phyloP scores from a whole-genome alignment of 1,140 invertebrate genomes.

The Vanessa atalanta region DNA sequence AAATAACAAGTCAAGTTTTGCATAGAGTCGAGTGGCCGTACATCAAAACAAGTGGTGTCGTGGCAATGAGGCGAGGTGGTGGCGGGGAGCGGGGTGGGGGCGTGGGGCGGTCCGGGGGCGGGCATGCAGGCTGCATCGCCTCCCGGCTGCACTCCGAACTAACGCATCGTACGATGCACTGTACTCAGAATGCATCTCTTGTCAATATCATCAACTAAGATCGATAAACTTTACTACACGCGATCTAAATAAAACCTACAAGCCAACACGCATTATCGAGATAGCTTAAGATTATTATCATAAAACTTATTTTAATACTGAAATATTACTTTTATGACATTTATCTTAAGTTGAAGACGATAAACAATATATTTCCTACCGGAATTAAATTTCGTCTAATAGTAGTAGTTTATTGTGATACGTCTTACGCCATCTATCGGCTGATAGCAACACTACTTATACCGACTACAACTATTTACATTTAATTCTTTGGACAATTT shows the following conservation, averaged over 20 bases:
- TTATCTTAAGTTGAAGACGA: background rate
- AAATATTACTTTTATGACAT: background rate
- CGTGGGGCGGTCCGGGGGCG: conserved; percentile 57
- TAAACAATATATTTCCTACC: background rate
- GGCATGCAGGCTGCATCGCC: conserved; percentile 59
- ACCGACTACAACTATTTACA: background rate
- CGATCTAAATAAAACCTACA: conserved; percentile 1
- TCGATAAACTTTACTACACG: conserved; percentile 17
- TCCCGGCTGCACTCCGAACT: conserved; percentile 57
- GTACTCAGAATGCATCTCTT: conserved; percentile 20
- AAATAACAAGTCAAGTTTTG: conserved; percentile 64
- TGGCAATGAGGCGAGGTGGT: conserved; percentile 48
- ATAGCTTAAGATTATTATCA: background rate
- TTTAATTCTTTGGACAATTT: too few species aligned
- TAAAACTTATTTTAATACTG: background rate
- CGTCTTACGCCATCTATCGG: conserved; percentile 62
- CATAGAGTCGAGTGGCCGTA: conserved; percentile 73
- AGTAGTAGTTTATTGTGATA: conserved; percentile 30
- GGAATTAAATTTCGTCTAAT: conserved; percentile 10
- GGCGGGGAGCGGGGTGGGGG: conserved; percentile 48
- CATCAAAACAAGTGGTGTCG: conserved; percentile 76
- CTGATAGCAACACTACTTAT: conserved; percentile 56
- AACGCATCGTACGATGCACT: conserved; percentile 39
- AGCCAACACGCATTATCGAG: background rate
- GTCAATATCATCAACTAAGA: conserved; percentile 17